A percentile compares a stretch with the other conserved stretches of the same genome.
phyloP scores from a whole-genome alignment of 2,888 invertebrate genomes.

The Aelia acuminata region DNA sequence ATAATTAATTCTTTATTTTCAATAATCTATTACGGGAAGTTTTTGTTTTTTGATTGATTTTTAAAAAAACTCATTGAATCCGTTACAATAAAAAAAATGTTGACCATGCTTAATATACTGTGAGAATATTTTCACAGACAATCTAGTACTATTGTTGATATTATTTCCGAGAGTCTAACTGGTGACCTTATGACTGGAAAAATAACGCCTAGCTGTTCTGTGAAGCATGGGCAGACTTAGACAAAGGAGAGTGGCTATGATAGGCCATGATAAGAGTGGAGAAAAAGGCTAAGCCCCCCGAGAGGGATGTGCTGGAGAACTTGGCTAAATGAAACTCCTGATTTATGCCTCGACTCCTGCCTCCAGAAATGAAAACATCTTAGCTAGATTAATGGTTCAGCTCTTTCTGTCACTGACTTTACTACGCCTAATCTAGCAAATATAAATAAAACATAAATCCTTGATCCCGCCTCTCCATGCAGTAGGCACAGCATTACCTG shows the following conservation, averaged over 20 bases:
- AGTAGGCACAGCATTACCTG: not conserved
- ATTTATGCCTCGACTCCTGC: not conserved
- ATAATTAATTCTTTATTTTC: too few relatives aligned
- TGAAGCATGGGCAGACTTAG: not conserved
- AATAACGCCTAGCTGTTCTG: not conserved
- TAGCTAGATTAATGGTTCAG: conserved; percentile 34
- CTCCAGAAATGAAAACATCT: conserved; percentile 12
- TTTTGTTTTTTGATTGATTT: too few relatives aligned
- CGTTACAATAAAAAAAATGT: too few relatives aligned
- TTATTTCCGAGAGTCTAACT: not conserved
- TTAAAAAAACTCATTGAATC: too few relatives aligned
- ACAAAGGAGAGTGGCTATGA: not conserved
- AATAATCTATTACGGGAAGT: too few relatives aligned
- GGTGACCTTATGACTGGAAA: not conserved
- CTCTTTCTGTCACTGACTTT: conserved; percentile 29
- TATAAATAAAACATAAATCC: conserved; percentile 32
- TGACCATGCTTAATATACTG: too few relatives aligned
- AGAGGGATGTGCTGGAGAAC: conserved; percentile 23
- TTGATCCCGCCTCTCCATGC: not conserved
- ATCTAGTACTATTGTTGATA: too few relatives aligned
- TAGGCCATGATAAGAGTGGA: not conserved
- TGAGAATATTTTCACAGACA: too few relatives aligned
- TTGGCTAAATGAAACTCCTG: conserved; percentile 33
- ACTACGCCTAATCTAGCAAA: conserved; percentile 33
- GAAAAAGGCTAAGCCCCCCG: not conserved